A percentile compares a stretch with the other conserved stretches of the same genome.
These are phyloP conservation scores for Anolis sagrei DNA, from an alignment of 2,113 vertebrate species.

Conservation along the genomic window DNA sequence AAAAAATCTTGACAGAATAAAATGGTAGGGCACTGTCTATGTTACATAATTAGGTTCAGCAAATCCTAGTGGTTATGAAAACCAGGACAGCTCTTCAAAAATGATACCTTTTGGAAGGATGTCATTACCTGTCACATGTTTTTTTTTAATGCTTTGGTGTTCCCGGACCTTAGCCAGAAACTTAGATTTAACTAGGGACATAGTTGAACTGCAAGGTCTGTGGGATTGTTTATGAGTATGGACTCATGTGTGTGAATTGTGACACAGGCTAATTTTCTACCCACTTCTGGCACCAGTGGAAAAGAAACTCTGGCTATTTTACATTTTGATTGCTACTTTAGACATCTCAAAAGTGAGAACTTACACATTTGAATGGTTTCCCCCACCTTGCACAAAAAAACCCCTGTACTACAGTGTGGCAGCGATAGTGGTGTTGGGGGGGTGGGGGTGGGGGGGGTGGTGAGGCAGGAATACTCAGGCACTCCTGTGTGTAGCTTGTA, in stretches of 20 bases:
- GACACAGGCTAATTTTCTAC: background rate
- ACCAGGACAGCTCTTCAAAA: slow-evolving; percentile 5
- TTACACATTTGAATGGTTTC: background rate
- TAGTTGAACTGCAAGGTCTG: background rate
- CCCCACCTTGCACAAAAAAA: no score
- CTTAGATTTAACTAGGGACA: background rate
- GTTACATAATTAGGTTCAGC: background rate
- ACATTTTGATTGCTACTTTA: background rate
- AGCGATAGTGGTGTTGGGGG: no score
- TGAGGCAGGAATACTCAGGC: no score
- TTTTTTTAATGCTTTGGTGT: background rate
- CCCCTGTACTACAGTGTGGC: no score
- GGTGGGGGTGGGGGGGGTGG: no score
- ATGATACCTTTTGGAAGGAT: slow-evolving; percentile 12
- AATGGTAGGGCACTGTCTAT: background rate
- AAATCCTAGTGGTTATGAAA: slow-evolving; percentile 12
- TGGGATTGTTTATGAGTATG: no score
- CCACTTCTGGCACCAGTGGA: background rate
- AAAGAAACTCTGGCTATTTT: background rate
- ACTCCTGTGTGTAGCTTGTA: no score
- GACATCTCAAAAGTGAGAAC: background rate
- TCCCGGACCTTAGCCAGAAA: background rate
- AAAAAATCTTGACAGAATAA: slow-evolving; percentile 32
- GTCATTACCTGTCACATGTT: slow-evolving; percentile 32
- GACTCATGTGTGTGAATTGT: background rate